Evolutionary conservation across 2,888 invertebrate species (phyloP).

Genomic region (Globia sparganii): DNA sequence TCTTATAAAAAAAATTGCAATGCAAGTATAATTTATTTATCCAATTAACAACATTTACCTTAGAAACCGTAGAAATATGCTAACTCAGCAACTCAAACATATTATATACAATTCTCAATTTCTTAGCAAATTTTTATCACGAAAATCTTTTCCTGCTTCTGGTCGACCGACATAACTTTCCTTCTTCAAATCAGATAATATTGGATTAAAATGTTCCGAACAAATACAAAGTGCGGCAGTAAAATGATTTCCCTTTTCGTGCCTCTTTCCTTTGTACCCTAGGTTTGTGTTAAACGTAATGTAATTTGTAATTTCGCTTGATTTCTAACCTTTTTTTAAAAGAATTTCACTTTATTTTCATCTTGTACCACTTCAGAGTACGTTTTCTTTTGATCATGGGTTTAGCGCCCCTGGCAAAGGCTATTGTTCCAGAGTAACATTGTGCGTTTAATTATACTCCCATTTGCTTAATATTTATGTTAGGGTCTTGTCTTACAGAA

Average conservation of each 20-base stretch:
- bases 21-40: background rate
- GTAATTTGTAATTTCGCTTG: slow-evolving; percentile 74
- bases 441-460: slow-evolving; percentile 62
- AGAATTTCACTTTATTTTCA: slow-evolving; percentile 45
- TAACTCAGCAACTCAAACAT: slow-evolving; percentile 15
- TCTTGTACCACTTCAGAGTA: slow-evolving; percentile 50
- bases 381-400: slow-evolving; percentile 62
- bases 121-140: slow-evolving; percentile 20
- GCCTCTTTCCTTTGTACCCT: slow-evolving; percentile 66
- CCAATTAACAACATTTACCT: background rate
- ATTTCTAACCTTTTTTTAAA: slow-evolving; percentile 76
- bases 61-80: background rate
- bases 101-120: slow-evolving; percentile 21
- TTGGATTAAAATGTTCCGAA: slow-evolving; percentile 74
- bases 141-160: slow-evolving; percentile 36
- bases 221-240: slow-evolving; percentile 70
- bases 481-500: slow-evolving; percentile 62
- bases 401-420: slow-evolving; percentile 44
- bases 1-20: background rate
- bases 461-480: slow-evolving; percentile 62
- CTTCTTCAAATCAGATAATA: slow-evolving; percentile 63
- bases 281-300: slow-evolving; percentile 77
- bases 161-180: slow-evolving; percentile 52
- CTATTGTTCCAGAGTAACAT: slow-evolving; percentile 60
- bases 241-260: slow-evolving; percentile 72